Evolutionary conservation across 2,113 vertebrate species (phyloP).

Genomic region (Hirundichthys speculiger): DNA sequence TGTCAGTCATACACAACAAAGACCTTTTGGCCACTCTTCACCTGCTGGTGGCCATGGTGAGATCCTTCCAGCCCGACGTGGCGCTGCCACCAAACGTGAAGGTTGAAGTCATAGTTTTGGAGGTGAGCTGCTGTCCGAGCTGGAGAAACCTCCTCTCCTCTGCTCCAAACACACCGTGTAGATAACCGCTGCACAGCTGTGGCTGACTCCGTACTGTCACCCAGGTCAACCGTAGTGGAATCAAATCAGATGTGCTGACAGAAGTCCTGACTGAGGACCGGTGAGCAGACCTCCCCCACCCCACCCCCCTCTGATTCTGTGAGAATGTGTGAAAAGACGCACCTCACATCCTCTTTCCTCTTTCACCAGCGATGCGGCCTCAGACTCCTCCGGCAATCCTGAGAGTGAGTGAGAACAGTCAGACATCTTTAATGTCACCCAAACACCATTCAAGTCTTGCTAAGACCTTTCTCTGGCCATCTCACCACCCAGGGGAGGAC

Average conservation of each 20-base stretch:
- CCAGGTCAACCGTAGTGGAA: constrained; percentile 84
- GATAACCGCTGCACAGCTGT: neutral
- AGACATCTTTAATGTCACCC: constrained; percentile 50
- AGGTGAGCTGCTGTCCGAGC: constrained; percentile 77
- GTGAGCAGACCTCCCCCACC: constrained; percentile 69
- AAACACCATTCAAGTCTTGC: constrained; percentile 20
- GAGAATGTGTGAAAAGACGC: constrained; percentile 13
- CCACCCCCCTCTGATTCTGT: neutral
- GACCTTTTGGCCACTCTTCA: constrained; percentile 90
- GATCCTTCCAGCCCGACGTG: constrained; percentile 83
- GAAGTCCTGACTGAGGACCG: constrained; percentile 84
- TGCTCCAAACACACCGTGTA: neutral
- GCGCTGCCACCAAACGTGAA: constrained; percentile 83
- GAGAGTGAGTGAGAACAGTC: constrained; percentile 59
- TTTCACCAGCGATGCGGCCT: constrained; percentile 34
- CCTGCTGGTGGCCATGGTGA: constrained; percentile 91
- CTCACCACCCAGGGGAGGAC: constrained; percentile 73
- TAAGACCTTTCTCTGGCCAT: constrained; percentile 37
- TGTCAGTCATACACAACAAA: constrained; percentile 86
- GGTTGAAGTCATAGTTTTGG: constrained; percentile 85
- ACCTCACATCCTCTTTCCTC: neutral
- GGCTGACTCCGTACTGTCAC: constrained; percentile 5
- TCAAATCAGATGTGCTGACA: constrained; percentile 79
- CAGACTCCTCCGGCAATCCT: constrained; percentile 32
- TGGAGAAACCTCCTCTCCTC: neutral